Base-by-base conservation (phyloP, 2,888 invertebrate genomes). In the Suillia variegata region DNA sequence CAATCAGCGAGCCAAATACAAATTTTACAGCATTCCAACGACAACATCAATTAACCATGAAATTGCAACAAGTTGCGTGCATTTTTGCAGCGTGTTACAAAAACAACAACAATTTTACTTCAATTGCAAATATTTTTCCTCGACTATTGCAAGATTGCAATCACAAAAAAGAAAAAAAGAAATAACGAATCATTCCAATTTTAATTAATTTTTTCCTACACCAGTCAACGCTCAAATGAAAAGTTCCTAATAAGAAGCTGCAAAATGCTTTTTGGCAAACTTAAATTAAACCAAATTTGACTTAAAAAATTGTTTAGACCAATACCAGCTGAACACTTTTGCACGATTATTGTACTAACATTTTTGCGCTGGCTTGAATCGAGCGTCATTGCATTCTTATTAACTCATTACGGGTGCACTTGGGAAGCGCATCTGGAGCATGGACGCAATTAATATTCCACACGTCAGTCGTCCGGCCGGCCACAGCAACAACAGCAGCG, bases 371-470 rank as follows among this genome's bases (percentile, higher is more conserved):
- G n/a, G n/a, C n/a, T n/a, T n/a, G n/a, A n/a, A n/a, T n/a, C n/a
- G n/a, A n/a, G n/a, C n/a, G n/a, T n/a, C n/a, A n/a, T 6, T 26
- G 26, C 26, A 26, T 26, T 26, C 53, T 58, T 48, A 53, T 58
- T 58, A 53, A 48, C 52, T 53, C 45, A 52, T 33, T 53, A 13
- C 56, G 31, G 51, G n/a, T 20, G 31, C 33, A 17, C 45, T 45
- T 33, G 33, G 24, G 31, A 54, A n/a, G n/a, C 49, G 59, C 59
- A 63, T 56, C 58, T 58, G 48, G 51, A 61, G 54, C 59, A 57
- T 49, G 62, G 52, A 17, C 45, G 49, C 60, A 61, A 63, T 63
- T 61, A 63, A 59, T 63, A 63, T 63, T 61, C 63, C 58, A 57
- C 58, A 61, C 61, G n/a, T n/a, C n/a, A n/a, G n/a, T n/a, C n/a